phyloP scores from a whole-genome alignment of 2,797 vertebrate species.

The Alosa sapidissima region DNA sequence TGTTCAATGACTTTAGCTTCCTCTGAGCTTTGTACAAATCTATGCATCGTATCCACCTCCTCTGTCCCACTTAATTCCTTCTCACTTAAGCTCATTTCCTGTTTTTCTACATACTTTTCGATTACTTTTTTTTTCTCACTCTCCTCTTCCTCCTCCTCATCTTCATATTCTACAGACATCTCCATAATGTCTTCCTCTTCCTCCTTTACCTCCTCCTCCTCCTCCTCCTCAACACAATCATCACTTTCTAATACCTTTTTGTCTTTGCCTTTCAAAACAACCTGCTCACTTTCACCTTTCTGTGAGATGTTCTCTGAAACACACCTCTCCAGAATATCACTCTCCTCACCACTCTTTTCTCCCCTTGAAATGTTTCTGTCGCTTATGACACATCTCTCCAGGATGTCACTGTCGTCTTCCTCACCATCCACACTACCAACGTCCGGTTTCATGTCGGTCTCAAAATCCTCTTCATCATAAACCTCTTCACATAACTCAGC shows the following conservation, averaged over 20 bases:
- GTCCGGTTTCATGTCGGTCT: conserved; percentile 16
- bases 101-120: neutral
- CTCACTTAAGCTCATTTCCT: neutral
- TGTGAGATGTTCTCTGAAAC: neutral
- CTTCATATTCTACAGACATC: neutral
- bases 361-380: neutral
- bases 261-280: neutral
- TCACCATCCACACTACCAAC: neutral
- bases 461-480: neutral
- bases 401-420: neutral
- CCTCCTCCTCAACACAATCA: neutral
- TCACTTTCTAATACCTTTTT: neutral
- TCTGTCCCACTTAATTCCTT: neutral
- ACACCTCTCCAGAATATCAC: conserved; percentile 21
- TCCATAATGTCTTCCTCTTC: neutral
- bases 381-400: conserved; percentile 5
- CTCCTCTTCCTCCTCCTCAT: neutral
- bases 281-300: neutral
- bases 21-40: neutral
- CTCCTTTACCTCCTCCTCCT: neutral
- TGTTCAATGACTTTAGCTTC: neutral
- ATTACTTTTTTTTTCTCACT: neutral
- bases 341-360: neutral
- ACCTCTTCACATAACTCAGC: neutral
- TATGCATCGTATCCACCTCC: neutral